Evolutionary conservation across 2,113 vertebrate species (phyloP).

Genomic region (Ascaphus truei): DNA sequence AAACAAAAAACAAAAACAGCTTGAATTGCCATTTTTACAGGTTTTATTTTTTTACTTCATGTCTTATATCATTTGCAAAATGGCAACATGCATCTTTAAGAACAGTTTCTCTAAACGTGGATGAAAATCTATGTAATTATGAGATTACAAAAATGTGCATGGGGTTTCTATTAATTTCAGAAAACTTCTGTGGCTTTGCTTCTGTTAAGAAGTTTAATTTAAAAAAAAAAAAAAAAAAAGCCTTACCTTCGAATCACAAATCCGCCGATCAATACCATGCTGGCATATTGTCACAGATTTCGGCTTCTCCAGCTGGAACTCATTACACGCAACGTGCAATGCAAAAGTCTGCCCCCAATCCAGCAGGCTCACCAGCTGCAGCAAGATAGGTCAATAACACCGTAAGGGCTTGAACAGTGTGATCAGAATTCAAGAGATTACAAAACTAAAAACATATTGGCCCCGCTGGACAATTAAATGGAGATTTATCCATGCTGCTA

Average conservation of each 20-base stretch:
- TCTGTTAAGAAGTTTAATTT: no score
- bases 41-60: no score
- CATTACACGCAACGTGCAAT: slow-evolving; percentile 87
- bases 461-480: not conserved
- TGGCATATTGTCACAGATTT: slow-evolving; percentile 87
- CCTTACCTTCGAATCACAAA: slow-evolving; percentile 88
- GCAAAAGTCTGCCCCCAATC: slow-evolving; percentile 92
- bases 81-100: no score
- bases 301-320: slow-evolving; percentile 94
- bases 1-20: no score
- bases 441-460: slow-evolving; percentile 8
- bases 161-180: no score
- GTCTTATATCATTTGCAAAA: no score
- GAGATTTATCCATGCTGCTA: not conserved
- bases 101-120: no score
- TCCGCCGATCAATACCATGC: slow-evolving; percentile 88
- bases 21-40: no score
- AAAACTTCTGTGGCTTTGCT: no score
- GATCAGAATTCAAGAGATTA: not conserved
- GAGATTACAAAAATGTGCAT: no score
- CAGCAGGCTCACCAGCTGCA: slow-evolving; percentile 76
- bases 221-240: no score
- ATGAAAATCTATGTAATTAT: no score
- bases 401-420: not conserved
- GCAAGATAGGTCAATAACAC: slow-evolving; percentile 26